A percentile compares a stretch with the other conserved stretches of the same genome.
Conservation (phyloP, 2,113 vertebrate species). For the Rhizomys pruinosus region DNA sequence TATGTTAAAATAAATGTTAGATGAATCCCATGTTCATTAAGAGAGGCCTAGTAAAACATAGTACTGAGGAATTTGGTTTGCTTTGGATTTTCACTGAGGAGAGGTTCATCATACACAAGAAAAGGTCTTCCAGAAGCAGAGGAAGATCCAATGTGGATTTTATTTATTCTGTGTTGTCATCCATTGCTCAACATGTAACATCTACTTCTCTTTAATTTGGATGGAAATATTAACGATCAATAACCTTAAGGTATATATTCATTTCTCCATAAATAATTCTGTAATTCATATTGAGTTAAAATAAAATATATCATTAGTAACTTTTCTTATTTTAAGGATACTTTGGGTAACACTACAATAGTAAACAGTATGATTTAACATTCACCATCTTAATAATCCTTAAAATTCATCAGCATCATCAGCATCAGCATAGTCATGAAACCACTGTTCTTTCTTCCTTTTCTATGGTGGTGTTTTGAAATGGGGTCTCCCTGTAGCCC, state of each 20-base stretch:
- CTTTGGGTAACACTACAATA: background rate
- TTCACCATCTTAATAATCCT: background rate
- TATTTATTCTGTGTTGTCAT: background rate
- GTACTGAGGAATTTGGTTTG: background rate
- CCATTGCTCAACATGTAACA: background rate
- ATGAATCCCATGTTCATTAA: background rate
- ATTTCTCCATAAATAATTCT: background rate
- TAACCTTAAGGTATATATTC: background rate
- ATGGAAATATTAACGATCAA: background rate
- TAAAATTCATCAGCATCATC: too few relatives aligned
- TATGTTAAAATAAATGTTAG: background rate
- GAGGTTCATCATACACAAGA: background rate
- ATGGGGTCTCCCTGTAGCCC: too few relatives aligned
- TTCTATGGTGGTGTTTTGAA: too few relatives aligned
- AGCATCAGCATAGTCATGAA: too few relatives aligned
- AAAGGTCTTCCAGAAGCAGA: background rate
- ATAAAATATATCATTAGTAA: background rate
- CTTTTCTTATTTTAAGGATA: background rate
- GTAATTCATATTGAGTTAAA: background rate
- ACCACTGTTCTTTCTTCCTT: background rate
- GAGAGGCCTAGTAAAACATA: background rate
- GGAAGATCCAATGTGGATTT: background rate
- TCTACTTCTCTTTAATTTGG: background rate
- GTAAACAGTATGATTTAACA: background rate
- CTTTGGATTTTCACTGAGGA: background rate